Evolutionary conservation across 2,888 invertebrate species (phyloP).

Genomic region (Leptinotarsa juncta): DNA sequence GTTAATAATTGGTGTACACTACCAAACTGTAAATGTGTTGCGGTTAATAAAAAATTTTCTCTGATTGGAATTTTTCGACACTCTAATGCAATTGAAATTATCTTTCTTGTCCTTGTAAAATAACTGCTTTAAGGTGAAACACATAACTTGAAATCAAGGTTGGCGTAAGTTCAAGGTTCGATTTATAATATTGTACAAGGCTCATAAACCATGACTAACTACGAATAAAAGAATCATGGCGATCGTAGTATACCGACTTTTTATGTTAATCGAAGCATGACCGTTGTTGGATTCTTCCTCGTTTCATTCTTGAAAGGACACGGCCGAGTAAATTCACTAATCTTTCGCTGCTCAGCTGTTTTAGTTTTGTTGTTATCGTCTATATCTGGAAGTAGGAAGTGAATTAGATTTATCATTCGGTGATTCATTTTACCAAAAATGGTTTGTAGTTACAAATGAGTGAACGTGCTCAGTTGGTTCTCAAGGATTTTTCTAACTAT

Average conservation of each 20-base stretch:
- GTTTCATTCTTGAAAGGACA: constrained; percentile 34
- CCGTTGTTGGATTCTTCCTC: constrained; percentile 34
- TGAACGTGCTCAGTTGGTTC: not conserved
- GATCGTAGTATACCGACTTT: constrained; percentile 42
- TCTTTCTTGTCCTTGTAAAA: constrained; percentile 9
- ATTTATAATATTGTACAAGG: constrained; percentile 45
- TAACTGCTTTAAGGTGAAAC: not conserved
- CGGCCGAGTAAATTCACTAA: constrained; percentile 21
- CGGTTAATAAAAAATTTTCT: not conserved
- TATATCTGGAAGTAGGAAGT: constrained; percentile 4
- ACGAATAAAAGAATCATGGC: constrained; percentile 46
- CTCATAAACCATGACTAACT: constrained; percentile 47
- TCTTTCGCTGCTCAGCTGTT: constrained; percentile 14
- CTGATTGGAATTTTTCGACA: not conserved
- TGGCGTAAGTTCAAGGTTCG: constrained; percentile 46
- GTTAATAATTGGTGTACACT: not conserved
- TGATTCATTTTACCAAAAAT: constrained; percentile 10
- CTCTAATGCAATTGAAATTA: not conserved
- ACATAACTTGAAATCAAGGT: constrained; percentile 23
- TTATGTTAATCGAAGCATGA: constrained; percentile 44
- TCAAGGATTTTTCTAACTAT: not conserved
- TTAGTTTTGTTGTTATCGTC: constrained; percentile 4
- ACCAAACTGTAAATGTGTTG: not conserved
- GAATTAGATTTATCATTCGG: constrained; percentile 9
- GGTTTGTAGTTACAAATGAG: not conserved